Base-by-base conservation (phyloP, 2,797 vertebrate genomes). In the Sciurus carolinensis region DNA sequence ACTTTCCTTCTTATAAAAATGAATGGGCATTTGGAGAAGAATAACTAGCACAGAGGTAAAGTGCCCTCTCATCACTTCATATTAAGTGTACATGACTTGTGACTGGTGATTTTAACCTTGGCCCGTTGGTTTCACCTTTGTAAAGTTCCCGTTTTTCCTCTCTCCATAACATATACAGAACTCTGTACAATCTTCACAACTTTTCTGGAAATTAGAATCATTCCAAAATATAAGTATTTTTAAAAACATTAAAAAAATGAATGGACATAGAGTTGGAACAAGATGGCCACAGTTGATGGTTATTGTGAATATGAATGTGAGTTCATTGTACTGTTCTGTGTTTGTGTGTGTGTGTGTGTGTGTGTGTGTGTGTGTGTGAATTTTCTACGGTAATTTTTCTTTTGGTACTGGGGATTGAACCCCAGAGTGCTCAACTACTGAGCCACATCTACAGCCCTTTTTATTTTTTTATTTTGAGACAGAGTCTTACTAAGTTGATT, bases 1-100 rank as follows among this genome's bases (percentile, higher is more conserved):
- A n/a, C 30, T 81, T 89, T 92, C 62, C 33, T 83, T 62, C 57
- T 39, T 30, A 24, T 3, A 47, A 67, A 50, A 47, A 84, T 84
- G 22, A 81, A 59, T 36, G 22, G 54, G 15, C 15, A 52, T 94
- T 90, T 14, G 39, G 52, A 54, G 14, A 64, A 54, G 87, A 83
- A 62, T 72, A 62, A 88, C 66, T 69, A 75, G 42, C 66, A 76
- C 71, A 85, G 36, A 88, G 30, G 44, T 88, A n/a, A 88, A 84
- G 42, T 75, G 22, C 26, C 79, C 22, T 87, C 57, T 54, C n/a
- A 71, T 88, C 33, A 2, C 8, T 50, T 39, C 50, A 30, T 18
- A 50, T 47, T 90, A 69, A 17, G 44, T 18, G 57, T 54, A 26
- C 22, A 8, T 44, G 52, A 76, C 54, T 85, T 76, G 15, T 71